Base-by-base conservation (phyloP, 2,888 invertebrate genomes). In the Parnassius smintheus region DNA sequence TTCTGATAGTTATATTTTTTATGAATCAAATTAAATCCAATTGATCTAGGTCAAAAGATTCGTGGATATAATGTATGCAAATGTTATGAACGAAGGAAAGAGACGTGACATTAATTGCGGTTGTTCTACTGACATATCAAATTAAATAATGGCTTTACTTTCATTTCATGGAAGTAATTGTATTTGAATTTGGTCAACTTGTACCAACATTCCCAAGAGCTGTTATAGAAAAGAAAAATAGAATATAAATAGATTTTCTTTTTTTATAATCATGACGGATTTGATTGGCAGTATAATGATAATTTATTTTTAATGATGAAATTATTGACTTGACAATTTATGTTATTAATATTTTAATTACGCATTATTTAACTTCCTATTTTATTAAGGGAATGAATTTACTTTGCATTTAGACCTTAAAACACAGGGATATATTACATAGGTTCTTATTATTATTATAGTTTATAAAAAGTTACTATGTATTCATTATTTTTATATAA, bases 1-100 rank as follows among this genome's bases (percentile, higher is more conserved):
- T 44, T 18, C 7, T 7, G 35, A 46, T n/a, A 35, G 35, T 56
- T 12, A 51, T 42, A 35, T 18, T 12, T 18, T 22, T 49, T 42
- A 35, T 35, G n/a, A 41, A 25, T 46, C 41, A 35, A 18, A 35
- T 44, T 25, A 10, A 55, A 50, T 22, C 50, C 50, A 50, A 54
- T 44, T 54, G 50, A 54, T 49, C n/a, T 58, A 62, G 54, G 48
- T 49, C 49, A 60, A 53, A 46, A 2, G 58, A 22, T 4, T 9
- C 8, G 35, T 50, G 42, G 35, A 59, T 35, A 35, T 35, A 13
- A 35, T 44, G 13, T 10, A 57, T 42, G 50, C 25, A 13, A 4
- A 42, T 45, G 10, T 12, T 12, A 52, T 11, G 7, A n/a, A n/a
- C 2, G 46, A n/a, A 46, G 46, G 8, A 11, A 44, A 44, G 11